Conservation (phyloP, 2,113 vertebrate species). For the Colossoma macropomum region DNA sequence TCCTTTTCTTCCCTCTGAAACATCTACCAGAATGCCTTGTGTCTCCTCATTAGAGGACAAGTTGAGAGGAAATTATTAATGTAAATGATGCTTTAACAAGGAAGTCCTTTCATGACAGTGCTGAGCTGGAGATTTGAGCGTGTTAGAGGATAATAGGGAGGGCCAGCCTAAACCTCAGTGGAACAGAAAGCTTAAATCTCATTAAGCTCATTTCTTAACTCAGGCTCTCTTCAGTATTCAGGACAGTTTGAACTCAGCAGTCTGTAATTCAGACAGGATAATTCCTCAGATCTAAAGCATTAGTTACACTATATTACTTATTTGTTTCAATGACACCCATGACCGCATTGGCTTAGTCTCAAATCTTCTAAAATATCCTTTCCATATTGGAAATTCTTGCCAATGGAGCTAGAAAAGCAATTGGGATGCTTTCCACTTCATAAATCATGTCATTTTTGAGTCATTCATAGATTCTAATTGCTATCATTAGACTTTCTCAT, state of each 20-base stretch:
- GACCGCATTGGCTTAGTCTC: constrained; percentile 48
- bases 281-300: constrained; percentile 45
- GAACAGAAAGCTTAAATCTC: constrained; percentile 38
- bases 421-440: constrained; percentile 13
- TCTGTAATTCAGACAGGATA: constrained; percentile 45
- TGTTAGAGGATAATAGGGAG: constrained; percentile 34
- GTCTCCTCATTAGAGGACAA: neutral
- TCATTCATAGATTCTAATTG: constrained; percentile 22
- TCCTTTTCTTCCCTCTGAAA: neutral
- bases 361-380: constrained; percentile 37
- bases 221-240: constrained; percentile 25
- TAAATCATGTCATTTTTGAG: constrained; percentile 14
- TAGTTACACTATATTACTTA: constrained; percentile 60
- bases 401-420: constrained; percentile 36
- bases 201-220: constrained; percentile 30
- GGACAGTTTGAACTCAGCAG: neutral
- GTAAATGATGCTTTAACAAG: constrained; percentile 3
- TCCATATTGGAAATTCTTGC: constrained; percentile 3
- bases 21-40: neutral
- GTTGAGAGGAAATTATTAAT: constrained; percentile 30
- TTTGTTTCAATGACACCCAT: constrained; percentile 48
- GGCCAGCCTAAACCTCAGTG: neutral
- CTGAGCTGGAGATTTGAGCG: constrained; percentile 4
- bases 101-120: constrained; percentile 5
- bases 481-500: constrained; percentile 21